Evolutionary conservation across 2,888 invertebrate species (phyloP).

Genomic region (Esperia sulphurella): DNA sequence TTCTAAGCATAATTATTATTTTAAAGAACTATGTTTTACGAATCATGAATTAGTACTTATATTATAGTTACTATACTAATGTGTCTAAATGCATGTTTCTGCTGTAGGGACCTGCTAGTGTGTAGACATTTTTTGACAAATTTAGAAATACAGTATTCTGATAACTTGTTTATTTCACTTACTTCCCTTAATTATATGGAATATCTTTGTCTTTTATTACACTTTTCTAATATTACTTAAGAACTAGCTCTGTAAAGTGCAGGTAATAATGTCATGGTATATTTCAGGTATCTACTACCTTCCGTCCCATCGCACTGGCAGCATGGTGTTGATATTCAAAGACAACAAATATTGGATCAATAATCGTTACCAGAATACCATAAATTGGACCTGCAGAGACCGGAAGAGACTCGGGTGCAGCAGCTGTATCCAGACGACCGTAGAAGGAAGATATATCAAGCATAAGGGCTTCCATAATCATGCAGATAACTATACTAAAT

Average conservation of each 20-base stretch:
- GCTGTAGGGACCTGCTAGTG: constrained; percentile 67
- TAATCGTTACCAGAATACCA: constrained; percentile 71
- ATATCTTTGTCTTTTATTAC: not conserved
- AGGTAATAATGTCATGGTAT: constrained; percentile 13
- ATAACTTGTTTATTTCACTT: constrained; percentile 23
- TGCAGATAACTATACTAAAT: constrained; percentile 68
- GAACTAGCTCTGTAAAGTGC: constrained; percentile 10
- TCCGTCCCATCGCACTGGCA: constrained; percentile 70
- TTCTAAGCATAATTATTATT: constrained; percentile 22
- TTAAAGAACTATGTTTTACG: constrained; percentile 19
- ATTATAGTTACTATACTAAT: constrained; percentile 29
- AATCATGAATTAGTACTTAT: constrained; percentile 40
- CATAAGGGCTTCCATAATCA: constrained; percentile 71
- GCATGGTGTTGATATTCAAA: constrained; percentile 71
- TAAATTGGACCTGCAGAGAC: constrained; percentile 72
- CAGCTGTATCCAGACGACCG: constrained; percentile 68
- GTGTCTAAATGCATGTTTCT: constrained; percentile 54
- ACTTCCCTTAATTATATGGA: not conserved
- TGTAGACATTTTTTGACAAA: constrained; percentile 51
- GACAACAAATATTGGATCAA: constrained; percentile 76
- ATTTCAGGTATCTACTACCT: constrained; percentile 69
- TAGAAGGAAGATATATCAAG: constrained; percentile 66
- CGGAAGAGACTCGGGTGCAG: constrained; percentile 65
- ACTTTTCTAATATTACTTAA: not conserved
- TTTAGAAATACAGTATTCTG: constrained; percentile 71